phyloP scores from a whole-genome alignment of 2,113 vertebrate genomes.

The Phyllostomus hastatus region DNA sequence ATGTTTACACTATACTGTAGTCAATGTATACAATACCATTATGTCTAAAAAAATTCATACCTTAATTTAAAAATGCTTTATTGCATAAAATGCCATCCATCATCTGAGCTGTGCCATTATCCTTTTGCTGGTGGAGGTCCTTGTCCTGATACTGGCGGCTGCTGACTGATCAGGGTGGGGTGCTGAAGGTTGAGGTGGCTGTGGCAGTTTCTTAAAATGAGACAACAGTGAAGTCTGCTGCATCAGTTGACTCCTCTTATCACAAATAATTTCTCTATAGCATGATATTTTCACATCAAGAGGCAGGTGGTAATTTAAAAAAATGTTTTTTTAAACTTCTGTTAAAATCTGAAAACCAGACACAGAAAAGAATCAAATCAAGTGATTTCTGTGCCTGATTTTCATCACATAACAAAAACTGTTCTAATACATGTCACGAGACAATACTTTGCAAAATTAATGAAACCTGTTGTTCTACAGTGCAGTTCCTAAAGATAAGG shows the following conservation, averaged over 20 bases:
- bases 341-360: background rate
- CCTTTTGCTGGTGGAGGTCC: background rate
- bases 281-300: background rate
- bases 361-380: constrained; percentile 2
- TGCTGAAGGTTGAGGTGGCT: background rate
- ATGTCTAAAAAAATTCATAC: background rate
- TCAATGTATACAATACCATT: background rate
- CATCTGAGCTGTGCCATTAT: background rate
- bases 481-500: constrained; percentile 98
- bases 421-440: background rate
- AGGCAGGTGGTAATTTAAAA: background rate
- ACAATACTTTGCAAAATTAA: constrained; percentile 40
- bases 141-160: background rate
- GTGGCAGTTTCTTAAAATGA: background rate
- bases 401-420: background rate
- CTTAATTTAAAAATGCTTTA: background rate
- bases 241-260: background rate
- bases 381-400: background rate
- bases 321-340: background rate
- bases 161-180: background rate
- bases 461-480: constrained; percentile 78
- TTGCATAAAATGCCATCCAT: background rate
- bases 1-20: background rate
- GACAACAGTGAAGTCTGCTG: background rate
- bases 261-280: background rate